phyloP scores from a whole-genome alignment of 2,888 invertebrate species.

The Sclerodermus sp. region DNA sequence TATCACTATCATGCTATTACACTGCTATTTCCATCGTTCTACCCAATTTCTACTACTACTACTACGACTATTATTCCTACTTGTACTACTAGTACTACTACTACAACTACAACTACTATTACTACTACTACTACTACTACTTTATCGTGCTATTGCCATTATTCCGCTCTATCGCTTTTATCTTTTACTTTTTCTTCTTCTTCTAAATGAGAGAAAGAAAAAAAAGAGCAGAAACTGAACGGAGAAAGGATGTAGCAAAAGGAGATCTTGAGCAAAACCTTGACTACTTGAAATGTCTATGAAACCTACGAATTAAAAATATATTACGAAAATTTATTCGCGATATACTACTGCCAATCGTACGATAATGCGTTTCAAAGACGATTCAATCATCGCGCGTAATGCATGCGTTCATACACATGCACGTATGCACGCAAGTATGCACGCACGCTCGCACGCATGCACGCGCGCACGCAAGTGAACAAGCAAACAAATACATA shows the following conservation, averaged over 20 bases:
- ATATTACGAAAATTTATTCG: conserved; percentile 1
- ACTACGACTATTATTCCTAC: conserved; percentile 16
- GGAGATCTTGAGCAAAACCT: too few relatives aligned
- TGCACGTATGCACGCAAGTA: conserved; percentile 2
- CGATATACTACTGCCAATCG: not conserved
- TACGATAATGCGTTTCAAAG: not conserved
- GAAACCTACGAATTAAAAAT: too few relatives aligned
- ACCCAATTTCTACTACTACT: conserved; percentile 20
- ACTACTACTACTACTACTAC: not conserved
- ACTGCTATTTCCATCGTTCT: conserved; percentile 14
- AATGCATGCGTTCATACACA: not conserved
- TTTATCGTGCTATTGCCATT: not conserved
- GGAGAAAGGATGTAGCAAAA: too few relatives aligned
- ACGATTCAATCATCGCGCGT: not conserved
- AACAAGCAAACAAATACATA: too few relatives aligned
- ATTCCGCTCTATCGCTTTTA: not conserved
- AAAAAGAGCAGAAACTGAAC: too few relatives aligned
- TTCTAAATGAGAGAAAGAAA: too few relatives aligned
- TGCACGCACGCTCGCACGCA: too few relatives aligned
- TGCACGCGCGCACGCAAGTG: too few relatives aligned
- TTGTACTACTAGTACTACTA: conserved; percentile 10
- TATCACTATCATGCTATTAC: conserved; percentile 1
- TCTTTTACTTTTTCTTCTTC: not conserved
- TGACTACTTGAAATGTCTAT: too few relatives aligned
- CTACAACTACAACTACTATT: conserved; percentile 8